Evolutionary conservation across 37 sponge, comb jelly and placozoan genomes (phyloP), one percentile per base, ranked within the genome.

Genomic region (Haliclona indistincta): DNA sequence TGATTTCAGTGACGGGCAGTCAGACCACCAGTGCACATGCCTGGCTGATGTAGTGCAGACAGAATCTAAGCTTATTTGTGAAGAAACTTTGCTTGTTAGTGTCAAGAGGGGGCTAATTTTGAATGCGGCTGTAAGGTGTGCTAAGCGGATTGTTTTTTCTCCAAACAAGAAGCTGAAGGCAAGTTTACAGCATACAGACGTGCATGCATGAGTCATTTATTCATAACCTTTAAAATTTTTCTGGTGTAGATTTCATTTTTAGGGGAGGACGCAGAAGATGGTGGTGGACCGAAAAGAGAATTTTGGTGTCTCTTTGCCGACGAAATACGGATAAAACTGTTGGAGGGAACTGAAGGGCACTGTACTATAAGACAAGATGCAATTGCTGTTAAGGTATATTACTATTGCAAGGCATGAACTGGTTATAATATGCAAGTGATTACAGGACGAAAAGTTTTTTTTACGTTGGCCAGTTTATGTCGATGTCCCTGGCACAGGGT

Each of bases 211-310:
- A 49, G 17, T 17, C 17, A 17, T 19, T 49, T 11, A 49, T 49
- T 11, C 15, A 49, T 49, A 19, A 49, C 52, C 17, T 11, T 17
- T 17, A 49, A 17, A 17, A 19, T 49, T 49, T 19, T 17, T 49
- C 15, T 49, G 52, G 17, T 19, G 17, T 68, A 68, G 69, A 45
- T 68, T 22, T 13, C 3, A 35, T 71, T 71, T 4, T 17, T 71
- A 4, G 72, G 72, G 3, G 72, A 71, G 38, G 4, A 11, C 8
- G 72, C 32, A 6, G 72, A 53, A 3, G 72, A 71, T 49, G 32
- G 33, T 25, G 72, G 72, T n/a, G 72, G 72, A 2, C 72, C 72
- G 4, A 20, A 55, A 28, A 71, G 72, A 17, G 72, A 71, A 26
- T 71, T 71, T 3, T 71, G 53, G 54, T 11, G 35, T 2, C 55